Conservation (phyloP, 2,888 invertebrate genomes). For the Parnassius orleans region DNA sequence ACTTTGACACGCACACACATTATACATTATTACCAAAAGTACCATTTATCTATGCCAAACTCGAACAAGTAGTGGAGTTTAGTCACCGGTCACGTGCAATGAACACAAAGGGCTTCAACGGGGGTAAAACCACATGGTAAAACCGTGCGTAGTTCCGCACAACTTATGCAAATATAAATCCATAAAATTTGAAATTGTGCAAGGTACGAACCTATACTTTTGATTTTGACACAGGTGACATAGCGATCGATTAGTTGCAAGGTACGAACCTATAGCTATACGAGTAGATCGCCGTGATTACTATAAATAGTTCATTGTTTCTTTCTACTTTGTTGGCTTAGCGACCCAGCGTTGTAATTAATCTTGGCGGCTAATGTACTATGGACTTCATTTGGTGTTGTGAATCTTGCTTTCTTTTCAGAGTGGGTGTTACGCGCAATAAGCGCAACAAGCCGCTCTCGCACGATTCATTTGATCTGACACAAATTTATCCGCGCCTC, state of each 20-base stretch:
- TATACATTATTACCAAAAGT: not conserved
- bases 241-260: constrained; percentile 14
- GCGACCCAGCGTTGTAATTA: constrained; percentile 23
- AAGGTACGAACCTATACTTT: constrained; percentile 16
- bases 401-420: constrained; percentile 5
- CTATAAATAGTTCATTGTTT: constrained; percentile 33
- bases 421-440: constrained; percentile 47
- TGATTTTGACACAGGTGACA: not conserved
- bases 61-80: constrained; percentile 5
- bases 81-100: constrained; percentile 4
- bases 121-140: constrained; percentile 1
- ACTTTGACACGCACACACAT: no score
- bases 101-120: constrained; percentile 21
- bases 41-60: constrained; percentile 1
- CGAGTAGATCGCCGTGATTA: constrained; percentile 8
- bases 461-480: constrained; percentile 79
- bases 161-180: constrained; percentile 1
- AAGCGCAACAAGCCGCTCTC: constrained; percentile 71
- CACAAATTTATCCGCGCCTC: constrained; percentile 77
- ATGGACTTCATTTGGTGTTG: constrained; percentile 16
- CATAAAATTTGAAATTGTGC: constrained; percentile 3
- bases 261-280: no score
- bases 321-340: constrained; percentile 17
- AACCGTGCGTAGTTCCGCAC: constrained; percentile 1
- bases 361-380: constrained; percentile 24